Base-by-base conservation (phyloP, 2,888 invertebrate species). In the Neoaliturus tenellus region DNA sequence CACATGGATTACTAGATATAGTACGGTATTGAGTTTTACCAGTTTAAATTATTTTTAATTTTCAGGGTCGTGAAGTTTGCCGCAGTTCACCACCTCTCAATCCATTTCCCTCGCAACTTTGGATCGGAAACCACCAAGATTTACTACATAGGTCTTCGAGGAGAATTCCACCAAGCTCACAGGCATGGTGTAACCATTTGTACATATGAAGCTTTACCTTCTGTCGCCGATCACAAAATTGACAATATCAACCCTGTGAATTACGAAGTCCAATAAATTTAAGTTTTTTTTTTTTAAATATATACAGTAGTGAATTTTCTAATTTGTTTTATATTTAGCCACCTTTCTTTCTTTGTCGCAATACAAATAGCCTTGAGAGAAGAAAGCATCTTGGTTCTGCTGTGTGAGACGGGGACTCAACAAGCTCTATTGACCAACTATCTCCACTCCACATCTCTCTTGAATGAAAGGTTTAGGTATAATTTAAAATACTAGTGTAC, bases 121-220 rank as follows among this genome's bases (percentile, higher is more conserved):
- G 98, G 98, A 28, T 93, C 93, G 23, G 97, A 97, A n/a, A 93
- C 91, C 78, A 97, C 97, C 0, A 94, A 94, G 89, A 94, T 99
- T 85, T 97, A 96, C 90, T 99, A 99, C 90, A 99, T 99, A 89
- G 99, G 98, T 12, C 92, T 99, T 58, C 95, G 95, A 90, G 99
- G 99, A 28, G 99, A 99, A 91, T 99, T 96, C 92, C 93, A 93
- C 14, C 94, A 95, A 89, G 95, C 94, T 0, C 96, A 96, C 89
- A 93, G 95, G 87, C 98, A 98, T 90, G 98, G 98, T 78, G 97
- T 98, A 0, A 96, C 97, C 1, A 97, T 98, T 88, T 97, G 97
- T 89, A 96, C 95, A 75, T 99, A 99, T 90, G 98, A 99, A 91
- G 91, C 95, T 0, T 92, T 94, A 84, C 97, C 98, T 20, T 98